Evolutionary conservation across 2,797 vertebrate species (phyloP).

Genomic region (Pseudotriccus pelzelni): DNA sequence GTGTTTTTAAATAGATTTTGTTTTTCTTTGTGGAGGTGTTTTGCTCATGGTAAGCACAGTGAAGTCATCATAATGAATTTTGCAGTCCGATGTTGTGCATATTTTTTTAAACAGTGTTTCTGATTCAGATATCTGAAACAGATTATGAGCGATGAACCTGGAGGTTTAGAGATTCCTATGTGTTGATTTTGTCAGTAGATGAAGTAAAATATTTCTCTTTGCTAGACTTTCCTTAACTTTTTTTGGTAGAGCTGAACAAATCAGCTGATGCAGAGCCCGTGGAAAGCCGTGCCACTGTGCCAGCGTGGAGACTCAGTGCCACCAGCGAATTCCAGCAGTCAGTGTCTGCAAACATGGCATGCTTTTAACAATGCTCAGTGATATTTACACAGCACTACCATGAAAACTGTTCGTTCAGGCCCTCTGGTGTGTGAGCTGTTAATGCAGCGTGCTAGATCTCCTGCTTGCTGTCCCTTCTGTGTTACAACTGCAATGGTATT

Average conservation of each 20-base stretch:
- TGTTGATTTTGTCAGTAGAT: background rate
- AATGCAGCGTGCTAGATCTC: background rate
- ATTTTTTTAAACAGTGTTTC: background rate
- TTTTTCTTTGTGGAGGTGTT: background rate
- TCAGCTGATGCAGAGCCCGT: background rate
- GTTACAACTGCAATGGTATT: background rate
- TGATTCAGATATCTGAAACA: background rate
- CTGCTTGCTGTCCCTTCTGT: background rate
- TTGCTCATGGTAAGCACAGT: background rate
- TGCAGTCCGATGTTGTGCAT: background rate
- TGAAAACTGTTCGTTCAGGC: background rate
- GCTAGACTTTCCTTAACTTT: background rate
- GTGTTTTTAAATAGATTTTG: background rate
- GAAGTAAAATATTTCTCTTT: background rate
- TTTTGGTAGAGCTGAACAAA: rapidly evolving
- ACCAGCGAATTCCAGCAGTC: background rate
- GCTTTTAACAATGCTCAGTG: background rate
- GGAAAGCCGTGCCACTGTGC: background rate
- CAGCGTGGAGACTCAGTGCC: rapidly evolving
- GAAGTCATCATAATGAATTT: background rate
- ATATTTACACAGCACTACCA: background rate
- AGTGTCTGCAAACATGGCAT: background rate
- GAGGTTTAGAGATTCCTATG: background rate
- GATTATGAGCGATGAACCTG: background rate
- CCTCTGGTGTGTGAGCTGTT: background rate